Base-by-base conservation (phyloP, 2,113 vertebrate species). In the Megaleporinus macrocephalus region DNA sequence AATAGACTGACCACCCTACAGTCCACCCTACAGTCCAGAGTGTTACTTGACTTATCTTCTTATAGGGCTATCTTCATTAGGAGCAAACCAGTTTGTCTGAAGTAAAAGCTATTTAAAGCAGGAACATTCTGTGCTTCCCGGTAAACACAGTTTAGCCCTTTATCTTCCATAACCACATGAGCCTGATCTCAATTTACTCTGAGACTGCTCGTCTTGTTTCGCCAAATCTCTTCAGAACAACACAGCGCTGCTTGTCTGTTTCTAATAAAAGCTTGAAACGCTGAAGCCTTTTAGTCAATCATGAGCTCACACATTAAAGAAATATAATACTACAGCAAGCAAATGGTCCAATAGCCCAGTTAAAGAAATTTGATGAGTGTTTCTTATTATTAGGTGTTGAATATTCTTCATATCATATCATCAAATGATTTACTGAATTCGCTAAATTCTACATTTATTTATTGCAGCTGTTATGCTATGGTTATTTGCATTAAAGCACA, bases 171-270 rank as follows among this genome's bases (percentile, higher is more conserved):
- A 86, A 80, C 79, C 69, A 80, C 73, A 78, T 47, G 51, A 77
- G 61, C 82, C 84, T 86, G 86, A 84, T 80, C 26, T 78, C 57
- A 86, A 68, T 86, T 82, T 73, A 63, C 82, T 78, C 53, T 24
- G 13, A 73, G 70, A 81, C 57, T 22, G 30, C 33, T 61, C 20
- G 62, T 44, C 73, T 33, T 70, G 53, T 78, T 79, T 73, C 36
- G 59, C 33, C 33, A 51, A 73, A 78, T 27, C 29, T 27, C 36
- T 27, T 78, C 47, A 20, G 27, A 78, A 75, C 44, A 72, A 51
- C 66, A 63, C 27, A 33, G 16, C 44, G 36, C 33, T 68, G 61
- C 24, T 66, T 30, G 73, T 1, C n/a, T 70, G 49, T 70, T 57
- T 76, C 6, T 76, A 44, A 70, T 76, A 76, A 82, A 82, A 10